Evolutionary conservation across 2,797 vertebrate species (phyloP).

Genomic region (Girardinus metallicus): DNA sequence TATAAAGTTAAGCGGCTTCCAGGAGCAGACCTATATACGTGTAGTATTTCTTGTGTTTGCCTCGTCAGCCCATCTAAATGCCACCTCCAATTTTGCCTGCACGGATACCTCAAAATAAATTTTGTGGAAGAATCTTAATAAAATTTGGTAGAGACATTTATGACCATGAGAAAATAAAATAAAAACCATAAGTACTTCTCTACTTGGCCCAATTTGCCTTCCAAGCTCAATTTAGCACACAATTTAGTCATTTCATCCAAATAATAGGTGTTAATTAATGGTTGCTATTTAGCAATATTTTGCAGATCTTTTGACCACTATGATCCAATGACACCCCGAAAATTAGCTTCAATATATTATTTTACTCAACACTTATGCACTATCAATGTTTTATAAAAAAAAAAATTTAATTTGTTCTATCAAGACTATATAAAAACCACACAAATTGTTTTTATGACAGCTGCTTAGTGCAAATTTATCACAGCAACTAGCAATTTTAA

Average conservation of each 20-base stretch:
- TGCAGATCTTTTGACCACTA: not conserved
- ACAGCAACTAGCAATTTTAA: not conserved
- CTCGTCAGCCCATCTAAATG: not conserved
- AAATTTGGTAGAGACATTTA: not conserved
- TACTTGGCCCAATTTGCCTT: not conserved
- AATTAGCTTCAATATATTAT: not conserved
- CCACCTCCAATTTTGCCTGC: not conserved
- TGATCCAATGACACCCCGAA: not conserved
- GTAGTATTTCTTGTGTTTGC: not conserved
- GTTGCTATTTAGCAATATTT: not conserved
- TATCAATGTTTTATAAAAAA: not conserved
- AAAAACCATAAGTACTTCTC: not conserved
- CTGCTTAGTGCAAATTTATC: not conserved
- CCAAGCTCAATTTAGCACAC: not conserved
- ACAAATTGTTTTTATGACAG: not conserved
- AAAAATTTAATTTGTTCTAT: not conserved
- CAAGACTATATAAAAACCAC: not conserved
- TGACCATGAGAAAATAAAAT: not conserved
- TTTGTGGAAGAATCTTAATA: not conserved
- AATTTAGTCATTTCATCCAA: not conserved
- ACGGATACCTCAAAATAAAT: not conserved
- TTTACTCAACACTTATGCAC: not conserved
- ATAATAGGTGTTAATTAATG: not conserved
- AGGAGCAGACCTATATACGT: not conserved
- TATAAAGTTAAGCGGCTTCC: slow-evolving; percentile 7